phyloP scores from a whole-genome alignment of 2,888 invertebrate genomes.

The Rhagium mordax region DNA sequence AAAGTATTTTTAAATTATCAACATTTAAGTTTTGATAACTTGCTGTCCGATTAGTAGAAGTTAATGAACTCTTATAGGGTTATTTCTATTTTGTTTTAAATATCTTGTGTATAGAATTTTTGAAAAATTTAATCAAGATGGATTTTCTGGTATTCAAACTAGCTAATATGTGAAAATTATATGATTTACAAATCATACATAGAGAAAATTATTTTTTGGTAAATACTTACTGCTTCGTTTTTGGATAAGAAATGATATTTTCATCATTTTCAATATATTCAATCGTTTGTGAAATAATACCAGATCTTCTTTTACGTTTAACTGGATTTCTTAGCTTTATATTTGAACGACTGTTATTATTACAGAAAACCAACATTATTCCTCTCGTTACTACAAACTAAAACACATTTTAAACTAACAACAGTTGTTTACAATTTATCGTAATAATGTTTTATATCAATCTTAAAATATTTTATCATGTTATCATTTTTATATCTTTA shows the following conservation, averaged over 20 bases:
- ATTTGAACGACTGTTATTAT: slow-evolving; percentile 5
- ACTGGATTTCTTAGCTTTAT: neutral
- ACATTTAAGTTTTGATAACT: too few relatives aligned
- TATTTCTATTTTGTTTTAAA: too few relatives aligned
- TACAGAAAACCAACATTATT: slow-evolving; percentile 26
- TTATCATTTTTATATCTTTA: slow-evolving; percentile 26
- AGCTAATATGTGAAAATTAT: too few relatives aligned
- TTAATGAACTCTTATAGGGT: too few relatives aligned
- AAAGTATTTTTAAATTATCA: too few relatives aligned
- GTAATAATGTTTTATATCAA: neutral
- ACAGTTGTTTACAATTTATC: neutral
- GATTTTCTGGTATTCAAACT: too few relatives aligned
- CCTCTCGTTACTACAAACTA: neutral
- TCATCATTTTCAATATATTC: slow-evolving; percentile 29
- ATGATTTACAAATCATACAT: too few relatives aligned
- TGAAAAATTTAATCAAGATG: too few relatives aligned
- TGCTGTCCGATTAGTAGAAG: too few relatives aligned
- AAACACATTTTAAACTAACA: slow-evolving; percentile 6
- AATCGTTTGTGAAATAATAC: slow-evolving; percentile 45
- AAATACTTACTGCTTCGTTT: slow-evolving; percentile 49
- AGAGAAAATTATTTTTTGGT: too few relatives aligned
- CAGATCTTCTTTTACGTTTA: slow-evolving; percentile 44
- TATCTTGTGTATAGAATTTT: too few relatives aligned
- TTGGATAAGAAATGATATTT: slow-evolving; percentile 38
- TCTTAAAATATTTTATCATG: slow-evolving; percentile 3